Conservation (phyloP, 1,140 invertebrate genomes). For the Chlorops oryzae region DNA sequence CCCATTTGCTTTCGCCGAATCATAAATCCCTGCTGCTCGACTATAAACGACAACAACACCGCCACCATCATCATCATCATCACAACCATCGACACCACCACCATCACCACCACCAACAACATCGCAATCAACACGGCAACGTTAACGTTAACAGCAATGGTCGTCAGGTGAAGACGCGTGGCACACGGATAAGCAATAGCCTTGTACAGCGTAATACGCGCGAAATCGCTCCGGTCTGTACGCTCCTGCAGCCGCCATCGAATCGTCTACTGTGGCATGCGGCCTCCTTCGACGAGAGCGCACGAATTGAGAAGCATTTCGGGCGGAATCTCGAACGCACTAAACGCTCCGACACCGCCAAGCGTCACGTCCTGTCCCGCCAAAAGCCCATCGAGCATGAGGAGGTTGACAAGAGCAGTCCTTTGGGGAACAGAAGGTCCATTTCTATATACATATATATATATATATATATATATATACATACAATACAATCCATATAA, state of each 20-base stretch:
- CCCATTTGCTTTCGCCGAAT: conserved; percentile 36
- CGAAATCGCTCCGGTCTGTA: conserved; percentile 22
- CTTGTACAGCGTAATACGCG: conserved; percentile 34
- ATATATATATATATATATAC: too few species aligned
- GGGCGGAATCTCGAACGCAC: conserved; percentile 29
- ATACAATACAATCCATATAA: too few species aligned
- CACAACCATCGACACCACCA: conserved; percentile 22
- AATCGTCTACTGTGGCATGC: conserved; percentile 39
- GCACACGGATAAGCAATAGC: conserved; percentile 38
- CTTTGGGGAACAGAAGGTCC: conserved; percentile 40
- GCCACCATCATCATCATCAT: conserved; percentile 28
- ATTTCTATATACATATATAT: too few species aligned
- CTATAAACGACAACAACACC: conserved; percentile 29
- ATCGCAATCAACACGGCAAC: conserved; percentile 21
- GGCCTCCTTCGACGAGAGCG: conserved; percentile 52
- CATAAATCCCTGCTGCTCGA: conserved; percentile 22
- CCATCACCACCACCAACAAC: conserved; percentile 15
- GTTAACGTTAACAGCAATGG: conserved; percentile 9
- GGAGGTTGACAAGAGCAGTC: conserved; percentile 38
- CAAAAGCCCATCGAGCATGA: conserved; percentile 68
- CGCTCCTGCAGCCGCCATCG: conserved; percentile 30
- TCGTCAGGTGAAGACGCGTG: conserved; percentile 15
- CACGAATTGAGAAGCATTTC: conserved; percentile 20
- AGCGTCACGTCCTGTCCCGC: conserved; percentile 65
- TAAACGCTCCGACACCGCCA: conserved; percentile 59